phyloP scores from a whole-genome alignment of 1,140 invertebrate genomes.

The Hormaphis cornu region DNA sequence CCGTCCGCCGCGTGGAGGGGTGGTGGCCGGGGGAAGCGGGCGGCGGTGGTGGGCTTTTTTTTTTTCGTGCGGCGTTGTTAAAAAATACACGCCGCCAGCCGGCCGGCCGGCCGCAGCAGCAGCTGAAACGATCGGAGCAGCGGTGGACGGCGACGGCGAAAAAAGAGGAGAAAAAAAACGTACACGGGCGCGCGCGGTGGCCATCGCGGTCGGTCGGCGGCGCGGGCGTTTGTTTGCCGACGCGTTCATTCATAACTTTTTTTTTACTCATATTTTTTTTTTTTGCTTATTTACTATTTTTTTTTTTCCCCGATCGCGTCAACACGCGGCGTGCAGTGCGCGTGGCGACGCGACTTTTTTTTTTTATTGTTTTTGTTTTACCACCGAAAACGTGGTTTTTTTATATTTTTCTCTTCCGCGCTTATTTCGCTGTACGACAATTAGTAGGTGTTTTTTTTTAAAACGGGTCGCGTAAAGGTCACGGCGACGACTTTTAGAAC shows the following conservation, averaged over 20 bases:
- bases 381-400: too few relatives aligned
- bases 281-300: too few relatives aligned
- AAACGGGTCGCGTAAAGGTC: too few relatives aligned
- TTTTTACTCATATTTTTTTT: background rate
- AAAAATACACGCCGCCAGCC: slow-evolving; percentile 24
- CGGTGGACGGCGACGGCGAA: background rate
- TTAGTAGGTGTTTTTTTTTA: too few relatives aligned
- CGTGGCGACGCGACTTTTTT: too few relatives aligned
- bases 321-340: too few relatives aligned
- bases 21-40: background rate
- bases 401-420: too few relatives aligned
- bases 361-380: too few relatives aligned
- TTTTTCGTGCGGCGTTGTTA: slow-evolving; percentile 29
- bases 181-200: background rate
- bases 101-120: background rate
- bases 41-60: background rate
- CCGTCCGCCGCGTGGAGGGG: background rate
- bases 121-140: slow-evolving; percentile 26
- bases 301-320: too few relatives aligned
- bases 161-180: background rate
- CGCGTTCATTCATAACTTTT: slow-evolving; percentile 28
- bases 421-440: too few relatives aligned
- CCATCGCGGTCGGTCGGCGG: background rate
- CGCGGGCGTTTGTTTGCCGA: slow-evolving; percentile 7
- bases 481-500: too few relatives aligned